Conservation (phyloP, 2,797 vertebrate genomes). For the Chanos chanos region DNA sequence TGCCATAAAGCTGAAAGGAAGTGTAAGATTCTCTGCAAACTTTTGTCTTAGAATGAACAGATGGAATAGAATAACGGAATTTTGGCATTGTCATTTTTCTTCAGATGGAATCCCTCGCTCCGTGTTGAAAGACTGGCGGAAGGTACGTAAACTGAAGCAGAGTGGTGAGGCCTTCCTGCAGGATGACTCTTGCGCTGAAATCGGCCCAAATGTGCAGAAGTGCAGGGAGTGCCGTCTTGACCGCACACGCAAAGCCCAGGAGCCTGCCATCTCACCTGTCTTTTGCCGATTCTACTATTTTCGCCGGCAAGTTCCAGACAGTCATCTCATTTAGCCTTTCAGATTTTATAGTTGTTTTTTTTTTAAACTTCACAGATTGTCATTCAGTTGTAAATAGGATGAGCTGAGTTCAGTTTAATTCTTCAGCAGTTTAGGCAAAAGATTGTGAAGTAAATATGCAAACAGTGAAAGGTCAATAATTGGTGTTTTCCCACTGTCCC, state of each 20-base stretch:
- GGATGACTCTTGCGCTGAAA: constrained; percentile 97
- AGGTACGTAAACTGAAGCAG: constrained; percentile 98
- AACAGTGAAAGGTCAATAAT: no score
- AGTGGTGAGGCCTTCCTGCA: constrained; percentile 94
- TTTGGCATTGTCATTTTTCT: constrained; percentile 40
- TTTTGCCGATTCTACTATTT: constrained; percentile 99
- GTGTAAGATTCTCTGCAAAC: not conserved
- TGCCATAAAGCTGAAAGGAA: no score
- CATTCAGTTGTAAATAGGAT: no score
- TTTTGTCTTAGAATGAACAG: no score
- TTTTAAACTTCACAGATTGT: no score
- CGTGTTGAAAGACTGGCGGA: constrained; percentile 96
- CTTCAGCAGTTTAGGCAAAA: no score
- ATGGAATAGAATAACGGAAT: not conserved
- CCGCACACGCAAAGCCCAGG: constrained; percentile 91
- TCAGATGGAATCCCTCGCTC: constrained; percentile 95
- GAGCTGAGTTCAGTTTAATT: no score
- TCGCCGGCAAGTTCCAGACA: no score
- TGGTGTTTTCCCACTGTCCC: not conserved
- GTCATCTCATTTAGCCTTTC: no score
- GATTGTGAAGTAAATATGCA: no score
- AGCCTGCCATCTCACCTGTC: constrained; percentile 88
- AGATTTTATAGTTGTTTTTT: no score
- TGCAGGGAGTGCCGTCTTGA: constrained; percentile 93
- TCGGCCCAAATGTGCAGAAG: constrained; percentile 94